Evolutionary conservation across 2,797 vertebrate genomes (phyloP).

Genomic region (Garrulus glandarius): DNA sequence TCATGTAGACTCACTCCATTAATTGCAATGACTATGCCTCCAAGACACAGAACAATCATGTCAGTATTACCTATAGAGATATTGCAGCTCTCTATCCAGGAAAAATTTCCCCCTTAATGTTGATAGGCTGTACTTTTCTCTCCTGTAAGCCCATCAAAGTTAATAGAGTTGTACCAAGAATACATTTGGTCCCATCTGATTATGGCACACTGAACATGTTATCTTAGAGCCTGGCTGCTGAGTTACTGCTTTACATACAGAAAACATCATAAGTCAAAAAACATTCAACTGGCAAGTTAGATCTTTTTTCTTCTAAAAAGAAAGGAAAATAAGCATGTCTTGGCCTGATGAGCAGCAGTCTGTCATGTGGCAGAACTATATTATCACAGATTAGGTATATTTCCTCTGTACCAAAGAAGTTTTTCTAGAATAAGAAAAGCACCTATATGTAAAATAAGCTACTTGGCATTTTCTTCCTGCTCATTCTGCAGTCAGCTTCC

Average conservation of each 20-base stretch:
- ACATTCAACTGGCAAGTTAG: neutral
- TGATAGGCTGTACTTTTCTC: conserved; percentile 24
- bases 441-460: neutral
- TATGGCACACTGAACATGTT: conserved; percentile 30
- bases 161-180: conserved; percentile 58
- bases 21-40: conserved; percentile 38
- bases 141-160: conserved; percentile 55
- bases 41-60: conserved; percentile 11
- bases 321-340: neutral
- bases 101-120: conserved; percentile 22
- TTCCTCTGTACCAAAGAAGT: neutral
- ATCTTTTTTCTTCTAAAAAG: neutral
- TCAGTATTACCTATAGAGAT: conserved; percentile 29
- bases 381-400: neutral
- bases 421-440: neutral
- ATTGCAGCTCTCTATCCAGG: neutral
- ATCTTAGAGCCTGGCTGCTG: neutral
- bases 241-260: conserved; percentile 26
- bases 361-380: neutral
- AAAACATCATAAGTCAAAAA: conserved; percentile 21
- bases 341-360: neutral
- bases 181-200: conserved; percentile 20
- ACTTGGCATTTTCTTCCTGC: neutral
- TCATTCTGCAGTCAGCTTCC: neutral
- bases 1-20: conserved; percentile 43